These are phyloP conservation scores for Halcyon malimbica DNA, from an alignment of 2,113 vertebrate species.

Conservation along the genomic window DNA sequence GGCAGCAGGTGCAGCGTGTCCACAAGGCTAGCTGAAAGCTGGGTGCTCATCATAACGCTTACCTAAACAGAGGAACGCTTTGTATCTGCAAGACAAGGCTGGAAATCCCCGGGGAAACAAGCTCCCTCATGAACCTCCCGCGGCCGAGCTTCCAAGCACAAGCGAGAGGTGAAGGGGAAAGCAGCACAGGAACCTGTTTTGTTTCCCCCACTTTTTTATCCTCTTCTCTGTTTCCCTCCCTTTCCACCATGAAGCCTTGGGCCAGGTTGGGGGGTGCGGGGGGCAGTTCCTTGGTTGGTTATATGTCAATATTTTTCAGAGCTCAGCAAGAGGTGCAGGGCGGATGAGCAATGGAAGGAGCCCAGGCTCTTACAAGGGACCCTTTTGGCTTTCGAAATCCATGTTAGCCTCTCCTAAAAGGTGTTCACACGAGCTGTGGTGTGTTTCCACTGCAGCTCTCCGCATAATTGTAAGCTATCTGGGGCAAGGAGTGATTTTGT, in stretches of 20 bases:
- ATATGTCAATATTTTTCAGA: fast-evolving
- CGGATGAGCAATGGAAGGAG: neutral
- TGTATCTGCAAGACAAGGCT: neutral
- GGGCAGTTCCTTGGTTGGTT: fast-evolving
- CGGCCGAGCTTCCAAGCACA: neutral
- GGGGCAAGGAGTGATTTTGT: constrained; percentile 49
- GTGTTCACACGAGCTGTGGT: neutral
- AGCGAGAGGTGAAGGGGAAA: neutral
- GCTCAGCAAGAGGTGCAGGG: neutral
- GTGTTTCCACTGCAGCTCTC: neutral
- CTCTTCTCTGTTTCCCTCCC: neutral
- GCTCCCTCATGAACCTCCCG: neutral
- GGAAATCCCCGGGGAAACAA: constrained; percentile 24
- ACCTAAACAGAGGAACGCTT: neutral
- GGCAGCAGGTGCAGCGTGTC: neutral
- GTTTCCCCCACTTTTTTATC: neutral
- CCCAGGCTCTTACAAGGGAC: neutral
- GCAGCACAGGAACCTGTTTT: neutral
- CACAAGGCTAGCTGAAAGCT: neutral
- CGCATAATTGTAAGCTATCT: neutral
- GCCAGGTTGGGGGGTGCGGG: no score
- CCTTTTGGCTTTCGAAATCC: neutral
- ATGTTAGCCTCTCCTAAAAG: neutral
- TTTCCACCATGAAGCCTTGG: neutral
- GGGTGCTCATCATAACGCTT: fast-evolving